Percentiles rank a stretch among this genome's conserved stretches.
Evolutionary conservation across 2,797 vertebrate genomes (phyloP).

Genomic region (Carduelis carduelis): DNA sequence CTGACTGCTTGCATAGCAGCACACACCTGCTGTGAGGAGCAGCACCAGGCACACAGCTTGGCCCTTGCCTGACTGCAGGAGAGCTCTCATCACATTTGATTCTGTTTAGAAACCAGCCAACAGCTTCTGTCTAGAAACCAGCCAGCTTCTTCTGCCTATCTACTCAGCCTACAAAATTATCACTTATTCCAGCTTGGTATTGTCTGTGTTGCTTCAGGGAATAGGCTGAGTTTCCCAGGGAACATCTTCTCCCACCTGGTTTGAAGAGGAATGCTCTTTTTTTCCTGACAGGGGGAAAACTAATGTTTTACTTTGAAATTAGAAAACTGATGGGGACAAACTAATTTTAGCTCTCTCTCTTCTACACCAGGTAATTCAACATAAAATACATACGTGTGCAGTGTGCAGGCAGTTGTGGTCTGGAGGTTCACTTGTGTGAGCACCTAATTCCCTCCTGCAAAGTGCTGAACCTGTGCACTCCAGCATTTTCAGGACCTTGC

Average conservation of each 20-base stretch:
- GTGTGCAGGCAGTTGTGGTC: background rate
- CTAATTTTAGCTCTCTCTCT: background rate
- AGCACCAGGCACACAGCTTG: background rate
- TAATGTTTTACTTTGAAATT: background rate
- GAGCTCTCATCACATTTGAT: background rate
- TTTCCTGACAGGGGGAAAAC: background rate
- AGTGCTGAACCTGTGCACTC: background rate
- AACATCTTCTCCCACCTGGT: background rate
- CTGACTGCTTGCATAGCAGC: background rate
- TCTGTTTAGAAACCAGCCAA: background rate
- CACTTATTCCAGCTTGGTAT: background rate
- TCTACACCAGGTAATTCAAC: background rate
- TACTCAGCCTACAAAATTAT: background rate
- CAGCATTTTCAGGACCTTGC: background rate
- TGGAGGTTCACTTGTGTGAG: background rate
- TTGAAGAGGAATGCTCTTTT: background rate
- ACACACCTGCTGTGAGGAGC: background rate
- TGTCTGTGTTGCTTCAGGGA: background rate
- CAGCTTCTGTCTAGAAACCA: background rate
- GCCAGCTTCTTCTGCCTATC: background rate
- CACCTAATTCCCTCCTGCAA: background rate
- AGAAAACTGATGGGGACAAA: background rate
- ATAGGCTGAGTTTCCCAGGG: background rate
- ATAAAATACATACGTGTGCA: background rate
- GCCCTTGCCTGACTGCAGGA: background rate